Percentiles rank a stretch among this genome's conserved stretches.
Conservation (phyloP, 2,113 vertebrate genomes). For the Chelonoidis abingdonii region DNA sequence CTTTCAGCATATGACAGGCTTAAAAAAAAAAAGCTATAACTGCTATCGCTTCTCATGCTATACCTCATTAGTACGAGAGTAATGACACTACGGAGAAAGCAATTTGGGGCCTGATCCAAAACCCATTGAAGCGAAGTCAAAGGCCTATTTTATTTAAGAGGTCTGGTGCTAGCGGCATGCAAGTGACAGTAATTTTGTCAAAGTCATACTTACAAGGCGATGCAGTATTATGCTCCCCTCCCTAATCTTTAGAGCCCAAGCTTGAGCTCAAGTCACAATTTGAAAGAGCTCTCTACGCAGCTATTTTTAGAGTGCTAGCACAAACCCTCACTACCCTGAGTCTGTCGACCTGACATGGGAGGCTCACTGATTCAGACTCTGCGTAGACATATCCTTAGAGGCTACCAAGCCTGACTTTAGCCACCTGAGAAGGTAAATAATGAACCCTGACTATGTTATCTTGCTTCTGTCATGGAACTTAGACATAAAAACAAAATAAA, state of each 20-base stretch:
- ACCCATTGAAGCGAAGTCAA: neutral
- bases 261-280: neutral
- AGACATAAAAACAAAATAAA: constrained; percentile 56
- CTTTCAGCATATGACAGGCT: neutral
- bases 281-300: neutral
- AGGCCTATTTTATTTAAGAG: neutral
- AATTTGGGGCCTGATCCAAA: neutral
- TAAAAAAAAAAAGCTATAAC: neutral
- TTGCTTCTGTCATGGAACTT: constrained; percentile 41
- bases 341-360: neutral
- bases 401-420: constrained; percentile 51
- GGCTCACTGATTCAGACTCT: neutral
- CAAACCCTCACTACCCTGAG: neutral
- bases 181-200: constrained; percentile 13
- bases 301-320: neutral
- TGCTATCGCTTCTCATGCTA: neutral
- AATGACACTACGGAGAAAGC: neutral
- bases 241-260: neutral
- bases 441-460: constrained; percentile 48
- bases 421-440: constrained; percentile 70
- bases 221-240: neutral
- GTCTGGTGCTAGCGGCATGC: neutral
- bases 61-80: neutral
- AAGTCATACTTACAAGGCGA: neutral
- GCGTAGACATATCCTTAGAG: constrained; percentile 36